Percentiles rank a stretch among this genome's conserved stretches.
phyloP scores from a whole-genome alignment of 2,113 vertebrate genomes.

The Thermophis baileyi region DNA sequence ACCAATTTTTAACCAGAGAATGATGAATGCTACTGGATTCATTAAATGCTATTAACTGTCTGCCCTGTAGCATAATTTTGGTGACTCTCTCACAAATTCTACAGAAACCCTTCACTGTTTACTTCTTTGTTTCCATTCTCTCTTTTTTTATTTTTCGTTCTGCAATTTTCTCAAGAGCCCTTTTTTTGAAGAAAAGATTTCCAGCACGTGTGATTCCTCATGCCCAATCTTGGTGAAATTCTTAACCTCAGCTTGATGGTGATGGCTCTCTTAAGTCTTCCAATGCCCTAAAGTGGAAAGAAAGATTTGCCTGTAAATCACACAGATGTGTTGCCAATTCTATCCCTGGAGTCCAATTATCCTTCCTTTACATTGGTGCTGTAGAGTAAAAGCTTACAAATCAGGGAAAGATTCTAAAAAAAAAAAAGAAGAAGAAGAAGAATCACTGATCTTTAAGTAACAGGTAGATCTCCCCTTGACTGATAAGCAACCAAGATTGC shows the following conservation, averaged over 20 bases:
- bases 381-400: neutral
- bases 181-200: neutral
- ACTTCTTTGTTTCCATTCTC: neutral
- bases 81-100: neutral
- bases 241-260: neutral
- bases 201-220: neutral
- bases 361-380: neutral
- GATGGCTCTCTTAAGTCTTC: neutral
- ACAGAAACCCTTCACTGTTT: neutral
- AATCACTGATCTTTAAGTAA: neutral
- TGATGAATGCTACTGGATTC: neutral
- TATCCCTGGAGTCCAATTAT: neutral
- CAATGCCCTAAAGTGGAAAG: neutral
- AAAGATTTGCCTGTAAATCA: neutral
- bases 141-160: neutral
- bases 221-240: neutral
- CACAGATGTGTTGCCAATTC: neutral
- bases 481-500: neutral
- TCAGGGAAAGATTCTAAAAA: neutral
- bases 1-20: neutral
- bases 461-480: neutral
- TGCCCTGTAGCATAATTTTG: neutral
- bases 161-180: neutral
- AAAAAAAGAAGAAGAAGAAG: no score
- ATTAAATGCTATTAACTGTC: neutral